Evolutionary conservation across 2,888 invertebrate genomes (phyloP).

Genomic region (Microctonus aethiopoides): DNA sequence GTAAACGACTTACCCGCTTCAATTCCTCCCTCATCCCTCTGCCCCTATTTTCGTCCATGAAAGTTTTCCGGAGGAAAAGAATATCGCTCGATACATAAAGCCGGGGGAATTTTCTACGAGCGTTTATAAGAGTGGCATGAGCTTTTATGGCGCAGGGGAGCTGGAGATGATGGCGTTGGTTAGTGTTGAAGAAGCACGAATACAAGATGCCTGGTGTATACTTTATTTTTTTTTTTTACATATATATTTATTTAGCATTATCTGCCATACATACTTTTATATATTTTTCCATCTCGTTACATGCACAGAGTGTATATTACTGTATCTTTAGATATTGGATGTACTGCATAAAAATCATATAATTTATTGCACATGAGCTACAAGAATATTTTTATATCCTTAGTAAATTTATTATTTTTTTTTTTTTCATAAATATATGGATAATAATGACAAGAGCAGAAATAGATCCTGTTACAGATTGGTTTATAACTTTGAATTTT

Average conservation of each 20-base stretch:
- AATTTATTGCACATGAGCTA: neutral
- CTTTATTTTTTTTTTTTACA: neutral
- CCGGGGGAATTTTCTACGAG: conserved; percentile 23
- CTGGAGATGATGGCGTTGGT: neutral
- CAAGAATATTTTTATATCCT: neutral
- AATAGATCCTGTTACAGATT: neutral
- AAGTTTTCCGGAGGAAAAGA: conserved; percentile 29
- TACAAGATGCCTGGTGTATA: neutral
- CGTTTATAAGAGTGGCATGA: conserved; percentile 19
- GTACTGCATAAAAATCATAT: conserved; percentile 18
- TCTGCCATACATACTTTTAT: neutral
- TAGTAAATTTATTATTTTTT: neutral
- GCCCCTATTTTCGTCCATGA: conserved; percentile 14
- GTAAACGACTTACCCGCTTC: conserved; percentile 4
- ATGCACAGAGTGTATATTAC: neutral
- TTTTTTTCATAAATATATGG: neutral
- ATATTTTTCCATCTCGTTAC: conserved; percentile 4
- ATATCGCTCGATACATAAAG: conserved; percentile 28
- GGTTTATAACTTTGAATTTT: neutral
- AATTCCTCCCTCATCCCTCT: neutral
- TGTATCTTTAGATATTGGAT: neutral
- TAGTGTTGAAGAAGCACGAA: neutral
- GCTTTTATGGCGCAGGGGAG: conserved; percentile 21
- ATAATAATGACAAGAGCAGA: neutral
- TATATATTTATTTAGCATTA: neutral